These are phyloP conservation scores for Polypterus senegalus DNA, from an alignment of 2,113 vertebrate genomes.

Conservation along the genomic window DNA sequence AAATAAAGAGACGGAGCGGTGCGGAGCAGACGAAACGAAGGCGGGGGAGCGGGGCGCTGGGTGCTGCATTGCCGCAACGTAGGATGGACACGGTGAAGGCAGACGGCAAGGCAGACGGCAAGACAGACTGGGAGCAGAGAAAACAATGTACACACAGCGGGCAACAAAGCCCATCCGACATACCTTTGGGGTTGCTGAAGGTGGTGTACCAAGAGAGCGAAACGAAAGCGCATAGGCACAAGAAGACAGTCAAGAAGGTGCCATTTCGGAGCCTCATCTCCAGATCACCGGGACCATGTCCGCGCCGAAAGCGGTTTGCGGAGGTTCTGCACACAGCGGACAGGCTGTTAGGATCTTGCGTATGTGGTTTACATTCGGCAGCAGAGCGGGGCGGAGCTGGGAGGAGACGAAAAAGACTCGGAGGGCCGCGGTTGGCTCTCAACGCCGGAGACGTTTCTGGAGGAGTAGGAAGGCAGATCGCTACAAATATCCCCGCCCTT, in stretches of 20 bases:
- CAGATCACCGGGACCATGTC: constrained; percentile 54
- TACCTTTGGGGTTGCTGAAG: constrained; percentile 90
- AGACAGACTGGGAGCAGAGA: background rate
- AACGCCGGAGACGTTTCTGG: no score
- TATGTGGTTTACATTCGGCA: no score
- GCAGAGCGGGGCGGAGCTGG: no score
- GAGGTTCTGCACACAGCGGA: no score
- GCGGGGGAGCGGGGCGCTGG: background rate
- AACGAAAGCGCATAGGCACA: constrained; percentile 82
- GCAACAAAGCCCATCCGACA: no score
- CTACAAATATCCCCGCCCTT: no score
- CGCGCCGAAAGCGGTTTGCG: constrained; percentile 41
- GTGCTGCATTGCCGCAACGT: background rate
- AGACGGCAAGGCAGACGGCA: background rate
- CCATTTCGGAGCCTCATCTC: constrained; percentile 88
- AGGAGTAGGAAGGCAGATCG: no score
- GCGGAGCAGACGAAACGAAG: no score
- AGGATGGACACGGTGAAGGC: background rate
- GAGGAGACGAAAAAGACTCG: no score
- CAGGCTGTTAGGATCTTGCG: no score
- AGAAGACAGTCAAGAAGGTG: constrained; percentile 88
- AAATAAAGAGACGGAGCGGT: no score
- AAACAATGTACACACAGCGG: background rate
- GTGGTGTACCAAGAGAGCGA: constrained; percentile 94
- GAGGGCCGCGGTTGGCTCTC: no score